These are phyloP conservation scores for Alces alces DNA, from an alignment of 2,113 vertebrate species.

Conservation along the genomic window DNA sequence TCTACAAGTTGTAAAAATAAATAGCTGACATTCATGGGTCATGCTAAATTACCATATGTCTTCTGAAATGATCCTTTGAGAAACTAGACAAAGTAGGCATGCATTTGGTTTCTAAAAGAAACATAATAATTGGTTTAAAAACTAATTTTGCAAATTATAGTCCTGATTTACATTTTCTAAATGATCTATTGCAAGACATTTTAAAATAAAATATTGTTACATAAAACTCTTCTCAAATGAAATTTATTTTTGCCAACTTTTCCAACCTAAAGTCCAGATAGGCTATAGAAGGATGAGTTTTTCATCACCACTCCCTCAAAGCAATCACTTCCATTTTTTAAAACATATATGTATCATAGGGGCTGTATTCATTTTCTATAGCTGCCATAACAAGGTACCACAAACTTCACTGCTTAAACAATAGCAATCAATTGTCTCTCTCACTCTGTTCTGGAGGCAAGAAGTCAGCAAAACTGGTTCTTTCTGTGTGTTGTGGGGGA, in stretches of 20 bases:
- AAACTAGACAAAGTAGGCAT: neutral
- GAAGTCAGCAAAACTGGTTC: neutral
- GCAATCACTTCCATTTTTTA: neutral
- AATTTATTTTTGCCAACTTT: neutral
- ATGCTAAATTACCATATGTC: neutral
- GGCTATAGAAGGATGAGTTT: neutral
- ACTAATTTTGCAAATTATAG: neutral
- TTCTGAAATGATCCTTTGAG: neutral
- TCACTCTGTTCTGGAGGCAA: neutral
- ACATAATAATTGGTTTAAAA: neutral
- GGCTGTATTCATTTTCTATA: neutral
- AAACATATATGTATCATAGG: neutral
- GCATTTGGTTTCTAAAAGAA: neutral
- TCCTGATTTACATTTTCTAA: neutral
- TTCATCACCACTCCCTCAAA: neutral
- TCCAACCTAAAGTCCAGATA: neutral
- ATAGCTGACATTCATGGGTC: neutral
- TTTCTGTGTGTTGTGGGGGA: neutral
- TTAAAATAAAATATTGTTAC: neutral
- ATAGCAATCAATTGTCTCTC: neutral
- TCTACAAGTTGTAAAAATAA: neutral
- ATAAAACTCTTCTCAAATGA: neutral
- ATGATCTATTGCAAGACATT: neutral
- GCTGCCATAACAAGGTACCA: neutral
- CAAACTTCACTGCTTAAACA: neutral